Evolutionary conservation across 2,888 invertebrate species (phyloP), one percentile per base, ranked within the genome.

Genomic region (Drosophila niveifrons): DNA sequence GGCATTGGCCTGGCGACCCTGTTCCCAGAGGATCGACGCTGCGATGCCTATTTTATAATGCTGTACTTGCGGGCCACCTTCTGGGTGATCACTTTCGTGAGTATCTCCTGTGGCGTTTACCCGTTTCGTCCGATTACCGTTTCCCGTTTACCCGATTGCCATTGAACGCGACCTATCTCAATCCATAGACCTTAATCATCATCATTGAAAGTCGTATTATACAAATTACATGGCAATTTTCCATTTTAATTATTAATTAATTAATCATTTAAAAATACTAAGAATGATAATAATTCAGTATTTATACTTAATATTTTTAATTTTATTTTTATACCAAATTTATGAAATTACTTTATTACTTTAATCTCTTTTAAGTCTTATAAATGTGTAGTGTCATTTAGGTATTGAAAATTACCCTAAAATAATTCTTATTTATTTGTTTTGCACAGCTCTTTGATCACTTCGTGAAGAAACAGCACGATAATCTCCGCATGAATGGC

Each of bases 401-500:
- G 4, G 6, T 23, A 23, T 23, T 23, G 23, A 23, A 23, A 23
- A 23, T 3, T 23, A 23, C 23, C 23, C 6, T 23, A 23, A 23
- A 23, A 23, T 23, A 23, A 23, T 23, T 6, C 0, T 8, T 31
- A 31, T 31, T 2, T 8, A 29, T 29, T 6, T 10, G 7, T 31
- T 31, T 31, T 31, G 31, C 10, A 31, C 36, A 36, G 36, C n/a
- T 36, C n/a, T 91, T 94, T 63, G 94, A 95, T 91, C 94, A 94
- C 84, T 89, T 94, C 52, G 92, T 94, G 0, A 94, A 94, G 88
- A 91, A 91, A 34, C 94, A 93, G 80, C 96, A 96, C 83, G 94
- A 95, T 68, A 92, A 93, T 70, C 90, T 95, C 43, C 93, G 95
- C 64, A 92, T 95, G 70, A 94, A 94, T 82, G 95, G 96, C 2